Evolutionary conservation across 2,888 invertebrate species (phyloP).

Genomic region (Parasteatoda lunata): DNA sequence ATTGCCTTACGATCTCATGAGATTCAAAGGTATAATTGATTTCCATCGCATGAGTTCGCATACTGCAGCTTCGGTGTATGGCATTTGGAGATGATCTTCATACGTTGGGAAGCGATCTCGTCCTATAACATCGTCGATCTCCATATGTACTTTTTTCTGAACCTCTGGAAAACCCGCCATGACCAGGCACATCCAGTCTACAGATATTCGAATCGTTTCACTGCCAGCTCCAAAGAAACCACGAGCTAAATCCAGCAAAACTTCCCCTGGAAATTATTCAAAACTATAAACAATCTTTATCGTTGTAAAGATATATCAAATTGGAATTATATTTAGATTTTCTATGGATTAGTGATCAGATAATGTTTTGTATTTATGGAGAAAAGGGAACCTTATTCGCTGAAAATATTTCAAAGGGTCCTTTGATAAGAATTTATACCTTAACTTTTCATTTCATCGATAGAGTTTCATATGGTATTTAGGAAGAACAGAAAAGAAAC

Average conservation of each 20-base stretch:
- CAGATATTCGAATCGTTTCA: conserved; percentile 43
- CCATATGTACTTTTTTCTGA: conserved; percentile 60
- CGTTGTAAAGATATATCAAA: no score
- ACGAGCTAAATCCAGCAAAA: conserved; percentile 42
- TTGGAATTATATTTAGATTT: no score
- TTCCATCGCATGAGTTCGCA: conserved; percentile 47
- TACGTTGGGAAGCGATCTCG: conserved; percentile 36
- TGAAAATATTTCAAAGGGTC: no score
- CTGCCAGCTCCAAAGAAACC: conserved; percentile 65
- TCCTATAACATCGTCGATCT: conserved; percentile 63
- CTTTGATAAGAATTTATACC: no score
- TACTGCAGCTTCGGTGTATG: conserved; percentile 60
- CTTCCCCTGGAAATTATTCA: conserved; percentile 22
- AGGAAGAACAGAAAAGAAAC: no score
- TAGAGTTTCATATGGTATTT: no score
- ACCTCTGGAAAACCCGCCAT: conserved; percentile 55
- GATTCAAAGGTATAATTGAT: conserved; percentile 45
- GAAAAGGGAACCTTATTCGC: no score
- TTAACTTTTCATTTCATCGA: no score
- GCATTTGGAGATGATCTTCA: conserved; percentile 47
- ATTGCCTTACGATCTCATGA: conserved; percentile 45
- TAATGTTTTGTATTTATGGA: no score
- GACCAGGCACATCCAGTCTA: conserved; percentile 57
- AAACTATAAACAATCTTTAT: no score
- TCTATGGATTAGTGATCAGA: no score